Base-by-base conservation (phyloP, 2,888 invertebrate genomes). In the Norana najaformis region DNA sequence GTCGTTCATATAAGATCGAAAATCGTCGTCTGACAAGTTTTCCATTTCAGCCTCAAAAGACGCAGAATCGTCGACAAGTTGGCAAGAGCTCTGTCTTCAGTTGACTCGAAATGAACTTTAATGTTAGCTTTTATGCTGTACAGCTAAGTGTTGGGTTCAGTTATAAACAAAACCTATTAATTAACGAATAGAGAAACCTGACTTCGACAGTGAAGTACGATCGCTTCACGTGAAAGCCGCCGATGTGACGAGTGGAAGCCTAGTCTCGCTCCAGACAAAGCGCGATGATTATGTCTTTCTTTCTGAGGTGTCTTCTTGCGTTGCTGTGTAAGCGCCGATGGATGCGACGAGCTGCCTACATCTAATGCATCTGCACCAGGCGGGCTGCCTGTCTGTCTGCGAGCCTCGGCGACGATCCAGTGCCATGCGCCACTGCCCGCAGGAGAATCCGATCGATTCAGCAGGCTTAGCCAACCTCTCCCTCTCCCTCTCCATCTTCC, bases 1-100 rank as follows among this genome's bases (percentile, higher is more conserved):
- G 85, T 85, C 85, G 85, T 2, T 85, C 36, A 85, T 85, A 8
- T 85, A 85, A 18, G 85, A 85, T 85, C 85, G 85, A 85, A 85
- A 85, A 37, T 85, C 85, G 85, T 85, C 85, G 85, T 85, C 85
- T 6, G 85, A 85, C 36, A 85, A 37, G 37, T 85, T 85, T 8
- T 85, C 85, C 85, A 85, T 85, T 69, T 69, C n/a, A 69, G 69
- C 11, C 69, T 30, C 69, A 69, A 13, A 69, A 69, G n/a, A n/a
- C 30, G 16, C 69, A 30, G 69, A 69, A 69, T 69, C 69, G 11
- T 11, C 13, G n/a, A 30, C 11, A 30, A 69, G 69, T 8, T n/a
- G 30, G 20, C 14, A n/a, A n/a, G n/a, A 30, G n/a, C 6, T 69
- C 16, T n/a, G 30, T 69, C 16, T 16, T 69, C n/a, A 4, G 30